phyloP scores from a whole-genome alignment of 1,140 invertebrate genomes.

The Macrocentrus cingulum region DNA sequence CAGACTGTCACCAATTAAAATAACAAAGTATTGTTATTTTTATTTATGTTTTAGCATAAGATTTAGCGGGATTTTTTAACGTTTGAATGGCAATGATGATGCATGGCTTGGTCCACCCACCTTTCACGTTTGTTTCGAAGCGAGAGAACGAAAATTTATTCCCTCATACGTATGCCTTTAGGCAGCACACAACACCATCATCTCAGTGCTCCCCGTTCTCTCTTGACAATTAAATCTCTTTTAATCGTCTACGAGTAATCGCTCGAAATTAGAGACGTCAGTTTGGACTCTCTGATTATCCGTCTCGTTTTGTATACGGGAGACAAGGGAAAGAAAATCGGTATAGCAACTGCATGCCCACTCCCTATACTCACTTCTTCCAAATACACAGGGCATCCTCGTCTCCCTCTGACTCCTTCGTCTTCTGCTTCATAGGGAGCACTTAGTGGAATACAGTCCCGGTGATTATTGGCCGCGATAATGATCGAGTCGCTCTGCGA shows the following conservation, averaged over 20 bases:
- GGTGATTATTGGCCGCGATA: slow-evolving; percentile 57
- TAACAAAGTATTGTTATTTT: no score
- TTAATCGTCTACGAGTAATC: slow-evolving; percentile 53
- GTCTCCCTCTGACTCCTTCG: neutral
- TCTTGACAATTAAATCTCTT: slow-evolving; percentile 52
- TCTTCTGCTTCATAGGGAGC: slow-evolving; percentile 41
- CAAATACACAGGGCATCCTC: neutral
- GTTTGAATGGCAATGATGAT: no score
- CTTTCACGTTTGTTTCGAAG: no score
- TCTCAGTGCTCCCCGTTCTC: neutral
- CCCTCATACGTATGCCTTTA: neutral
- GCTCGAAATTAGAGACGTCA: slow-evolving; percentile 47
- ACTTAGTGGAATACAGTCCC: slow-evolving; percentile 52
- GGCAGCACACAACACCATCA: neutral
- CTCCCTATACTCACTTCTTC: neutral
- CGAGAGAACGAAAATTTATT: neutral
- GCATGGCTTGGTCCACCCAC: no score
- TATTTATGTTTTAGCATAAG: no score
- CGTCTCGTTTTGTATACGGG: slow-evolving; percentile 24
- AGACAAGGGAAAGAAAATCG: slow-evolving; percentile 35
- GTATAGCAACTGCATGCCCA: slow-evolving; percentile 10
- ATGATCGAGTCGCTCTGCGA: slow-evolving; percentile 53
- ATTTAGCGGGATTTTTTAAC: no score
- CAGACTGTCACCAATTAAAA: no score
- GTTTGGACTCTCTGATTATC: slow-evolving; percentile 35